These are phyloP conservation scores for Aphidoletes aphidimyza DNA, from an alignment of 2,888 invertebrate genomes.

Conservation along the genomic window DNA sequence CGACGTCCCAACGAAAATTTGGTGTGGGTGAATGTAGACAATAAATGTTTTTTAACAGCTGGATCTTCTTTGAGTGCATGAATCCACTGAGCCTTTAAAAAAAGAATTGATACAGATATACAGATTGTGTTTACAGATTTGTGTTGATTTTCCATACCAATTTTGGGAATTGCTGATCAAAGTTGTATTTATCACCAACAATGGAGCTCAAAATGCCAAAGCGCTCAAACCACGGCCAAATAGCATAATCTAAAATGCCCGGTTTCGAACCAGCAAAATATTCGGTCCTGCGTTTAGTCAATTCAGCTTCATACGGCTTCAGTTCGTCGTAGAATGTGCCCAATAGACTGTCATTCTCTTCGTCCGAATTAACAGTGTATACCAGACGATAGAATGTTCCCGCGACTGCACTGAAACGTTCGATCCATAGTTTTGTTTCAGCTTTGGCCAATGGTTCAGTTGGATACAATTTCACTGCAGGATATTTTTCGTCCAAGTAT, in stretches of 20 bases:
- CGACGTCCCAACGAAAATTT: constrained; percentile 75
- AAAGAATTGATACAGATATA: background rate
- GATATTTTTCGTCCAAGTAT: constrained; percentile 84
- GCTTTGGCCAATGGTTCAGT: constrained; percentile 70
- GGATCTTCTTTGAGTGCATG: constrained; percentile 65
- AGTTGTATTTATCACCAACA: constrained; percentile 72
- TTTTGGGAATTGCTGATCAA: constrained; percentile 74
- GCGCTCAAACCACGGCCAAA: constrained; percentile 86
- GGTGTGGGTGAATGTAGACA: constrained; percentile 77
- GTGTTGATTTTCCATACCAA: constrained; percentile 68
- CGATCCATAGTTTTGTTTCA: constrained; percentile 65
- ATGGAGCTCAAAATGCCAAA: constrained; percentile 69
- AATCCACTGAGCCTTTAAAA: background rate
- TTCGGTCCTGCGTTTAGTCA: constrained; percentile 71
- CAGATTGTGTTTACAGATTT: too few relatives aligned
- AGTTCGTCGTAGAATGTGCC: background rate
- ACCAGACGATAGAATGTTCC: constrained; percentile 64
- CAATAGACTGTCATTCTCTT: background rate
- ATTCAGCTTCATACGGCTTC: constrained; percentile 72
- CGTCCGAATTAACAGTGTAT: constrained; percentile 63
- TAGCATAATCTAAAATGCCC: constrained; percentile 83
- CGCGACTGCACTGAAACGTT: constrained; percentile 62
- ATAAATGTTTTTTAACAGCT: constrained; percentile 74
- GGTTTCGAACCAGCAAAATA: constrained; percentile 77
- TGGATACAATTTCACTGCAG: constrained; percentile 73